Evolutionary conservation across 2,888 invertebrate genomes (phyloP).

Genomic region (Melieria crassipennis): DNA sequence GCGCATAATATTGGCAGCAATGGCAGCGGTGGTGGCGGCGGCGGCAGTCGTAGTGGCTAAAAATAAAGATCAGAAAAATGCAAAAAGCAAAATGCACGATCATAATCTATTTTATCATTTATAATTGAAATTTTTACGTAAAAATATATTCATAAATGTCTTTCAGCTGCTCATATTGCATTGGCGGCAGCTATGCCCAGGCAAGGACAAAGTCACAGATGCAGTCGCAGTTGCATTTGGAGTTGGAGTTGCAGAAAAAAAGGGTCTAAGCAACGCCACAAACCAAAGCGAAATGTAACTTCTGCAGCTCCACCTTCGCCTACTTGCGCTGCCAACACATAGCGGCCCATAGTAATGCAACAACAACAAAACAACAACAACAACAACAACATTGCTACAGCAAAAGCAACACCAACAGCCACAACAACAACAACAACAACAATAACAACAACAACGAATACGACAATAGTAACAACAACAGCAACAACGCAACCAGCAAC

Average conservation of each 20-base stretch:
- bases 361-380: neutral
- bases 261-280: conserved; percentile 7
- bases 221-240: neutral
- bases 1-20: too few relatives aligned
- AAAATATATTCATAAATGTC: conserved; percentile 50
- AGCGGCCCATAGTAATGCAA: conserved; percentile 9
- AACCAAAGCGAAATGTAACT: conserved; percentile 20
- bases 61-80: conserved; percentile 23
- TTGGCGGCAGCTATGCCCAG: neutral
- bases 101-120: conserved; percentile 50
- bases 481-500: neutral
- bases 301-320: conserved; percentile 37
- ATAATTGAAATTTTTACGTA: conserved; percentile 51
- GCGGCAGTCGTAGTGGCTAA: conserved; percentile 8
- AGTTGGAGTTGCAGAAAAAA: conserved; percentile 7
- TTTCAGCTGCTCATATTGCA: conserved; percentile 42
- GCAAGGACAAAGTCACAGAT: too few relatives aligned
- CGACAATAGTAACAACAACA: conserved; percentile 9
- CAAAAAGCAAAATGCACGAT: conserved; percentile 44
- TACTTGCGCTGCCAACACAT: conserved; percentile 7
- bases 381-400: neutral
- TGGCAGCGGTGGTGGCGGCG: neutral
- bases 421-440: neutral
- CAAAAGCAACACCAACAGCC: conserved; percentile 11
- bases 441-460: conserved; percentile 11